Base-by-base conservation (phyloP, 2,888 invertebrate genomes). In the Anoncus sp. region DNA sequence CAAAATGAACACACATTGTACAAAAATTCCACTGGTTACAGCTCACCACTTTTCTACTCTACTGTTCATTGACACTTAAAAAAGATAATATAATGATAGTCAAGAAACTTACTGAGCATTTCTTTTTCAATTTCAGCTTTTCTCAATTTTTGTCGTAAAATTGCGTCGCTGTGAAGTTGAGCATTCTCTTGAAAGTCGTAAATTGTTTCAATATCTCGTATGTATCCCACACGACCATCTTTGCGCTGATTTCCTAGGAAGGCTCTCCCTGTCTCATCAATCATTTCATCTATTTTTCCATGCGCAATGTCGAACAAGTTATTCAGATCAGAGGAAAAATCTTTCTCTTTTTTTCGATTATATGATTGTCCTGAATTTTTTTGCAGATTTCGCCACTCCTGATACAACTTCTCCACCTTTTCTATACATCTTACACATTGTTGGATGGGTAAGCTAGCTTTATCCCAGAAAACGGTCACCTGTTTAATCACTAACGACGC, bases 301-400 rank as follows among this genome's bases (percentile, higher is more conserved):
- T 27, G 65, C 38, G 82, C 63, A 53, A 78, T 75, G 51, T 80
- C 78, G 59, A 81, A 81, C 22, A 80, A 70, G 72, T 77, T 53
- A 51, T 79, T 47, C 12, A 76, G 53, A 38, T 40, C 53, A 40
- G 66, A 60, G 53, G 51, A 24, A 66, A 81, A 81, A 27, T 70
- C 9, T 24, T 49, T 20, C 75, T 79, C 72, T 69, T 75, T 77
- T 65, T 62, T 16, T 12, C 1, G 35, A 45, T 71, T 71, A 9
- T 7, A 35, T 53, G 74, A 73, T 81, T 81, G 82, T 69, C 81
- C 77, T 16, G 43, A 59, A 79, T 85, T 84, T 79, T 81, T 81
- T 84, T 84, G 87, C 82, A 87, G 73, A 20, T 85, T 84, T 62
- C 85, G 81, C 89, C 87, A 87, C 84, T 82, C 80, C 74, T 87